These are phyloP conservation scores for Drosophila hawaiiensis DNA, from an alignment of 2,888 invertebrate species.

Conservation along the genomic window DNA sequence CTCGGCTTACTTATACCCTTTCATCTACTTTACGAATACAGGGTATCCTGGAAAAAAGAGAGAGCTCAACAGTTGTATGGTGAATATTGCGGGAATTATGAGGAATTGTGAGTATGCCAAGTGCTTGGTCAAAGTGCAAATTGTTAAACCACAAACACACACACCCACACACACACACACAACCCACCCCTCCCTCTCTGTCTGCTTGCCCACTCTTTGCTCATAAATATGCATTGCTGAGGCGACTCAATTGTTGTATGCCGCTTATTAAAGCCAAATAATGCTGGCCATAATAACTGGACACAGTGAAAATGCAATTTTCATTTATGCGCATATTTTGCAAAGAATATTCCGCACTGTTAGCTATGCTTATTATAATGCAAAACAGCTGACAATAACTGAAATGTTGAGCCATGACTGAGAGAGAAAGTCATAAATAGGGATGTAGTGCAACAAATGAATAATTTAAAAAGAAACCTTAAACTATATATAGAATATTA, in stretches of 20 bases:
- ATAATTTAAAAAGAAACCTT: background rate
- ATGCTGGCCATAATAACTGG: constrained; percentile 58
- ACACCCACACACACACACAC: constrained; percentile 1
- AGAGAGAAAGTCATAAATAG: background rate
- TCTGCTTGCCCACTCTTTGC: constrained; percentile 3
- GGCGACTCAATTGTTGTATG: constrained; percentile 54
- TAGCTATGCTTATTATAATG: constrained; percentile 65
- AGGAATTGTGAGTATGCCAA: constrained; percentile 75
- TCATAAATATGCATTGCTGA: constrained; percentile 76
- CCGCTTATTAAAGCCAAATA: constrained; percentile 73
- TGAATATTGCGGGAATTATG: constrained; percentile 70
- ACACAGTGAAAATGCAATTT: constrained; percentile 56
- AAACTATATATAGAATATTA: background rate
- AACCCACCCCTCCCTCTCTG: background rate
- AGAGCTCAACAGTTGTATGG: constrained; percentile 49
- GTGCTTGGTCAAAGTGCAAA: constrained; percentile 73
- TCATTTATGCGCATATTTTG: constrained; percentile 47
- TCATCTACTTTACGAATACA: background rate
- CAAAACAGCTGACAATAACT: constrained; percentile 62
- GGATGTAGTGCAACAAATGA: background rate
- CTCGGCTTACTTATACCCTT: background rate
- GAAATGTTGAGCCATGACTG: constrained; percentile 3
- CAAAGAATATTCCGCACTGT: constrained; percentile 45
- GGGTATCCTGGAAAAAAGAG: constrained; percentile 44
- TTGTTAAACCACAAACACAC: constrained; percentile 36